Conservation (phyloP, 2,888 invertebrate genomes). For the Spodoptera littoralis region DNA sequence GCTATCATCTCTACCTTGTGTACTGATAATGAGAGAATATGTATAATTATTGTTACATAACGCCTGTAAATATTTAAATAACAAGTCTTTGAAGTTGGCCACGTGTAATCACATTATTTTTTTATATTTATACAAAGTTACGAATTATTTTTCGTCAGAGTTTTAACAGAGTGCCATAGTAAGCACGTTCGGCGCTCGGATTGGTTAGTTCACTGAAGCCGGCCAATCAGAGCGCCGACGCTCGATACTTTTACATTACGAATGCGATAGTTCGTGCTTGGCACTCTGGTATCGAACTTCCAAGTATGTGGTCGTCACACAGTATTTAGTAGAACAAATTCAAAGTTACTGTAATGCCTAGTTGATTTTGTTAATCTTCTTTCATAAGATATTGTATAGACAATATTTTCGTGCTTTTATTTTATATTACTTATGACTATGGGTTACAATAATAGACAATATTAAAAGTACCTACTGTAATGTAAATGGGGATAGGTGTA, state of each 20-base stretch:
- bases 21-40: constrained; percentile 49
- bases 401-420: constrained; percentile 17
- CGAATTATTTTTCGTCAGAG: constrained; percentile 38
- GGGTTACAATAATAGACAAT: constrained; percentile 46
- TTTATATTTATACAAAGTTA: constrained; percentile 54
- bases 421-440: constrained; percentile 26
- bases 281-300: neutral
- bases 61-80: constrained; percentile 57
- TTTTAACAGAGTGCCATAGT: constrained; percentile 9
- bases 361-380: no score
- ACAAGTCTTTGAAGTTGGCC: constrained; percentile 42
- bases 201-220: no score
- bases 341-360: neutral
- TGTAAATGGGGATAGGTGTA: constrained; percentile 65
- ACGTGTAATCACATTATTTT: constrained; percentile 48
- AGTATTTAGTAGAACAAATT: constrained; percentile 47
- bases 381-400: neutral
- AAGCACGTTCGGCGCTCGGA: no score
- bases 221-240: no score
- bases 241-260: no score
- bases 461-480: constrained; percentile 54
- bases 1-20: constrained; percentile 33
- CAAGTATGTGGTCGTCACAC: constrained; percentile 26
- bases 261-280: no score
- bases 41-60: constrained; percentile 53